phyloP scores from a whole-genome alignment of 1,140 invertebrate species.

The Drosophila hydei region DNA sequence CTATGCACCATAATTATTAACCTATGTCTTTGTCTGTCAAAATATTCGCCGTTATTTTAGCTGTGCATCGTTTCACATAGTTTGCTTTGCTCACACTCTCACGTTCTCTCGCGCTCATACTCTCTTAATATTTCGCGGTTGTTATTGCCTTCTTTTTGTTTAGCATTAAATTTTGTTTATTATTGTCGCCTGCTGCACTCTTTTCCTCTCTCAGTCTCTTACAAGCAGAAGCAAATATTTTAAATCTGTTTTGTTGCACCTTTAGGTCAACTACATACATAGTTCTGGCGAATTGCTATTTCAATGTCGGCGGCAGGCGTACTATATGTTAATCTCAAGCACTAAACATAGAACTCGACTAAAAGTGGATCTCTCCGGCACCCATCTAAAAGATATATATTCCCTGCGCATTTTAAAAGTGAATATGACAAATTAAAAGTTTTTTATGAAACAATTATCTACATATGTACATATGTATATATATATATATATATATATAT shows the following conservation, averaged over 20 bases:
- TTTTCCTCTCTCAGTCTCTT: neutral
- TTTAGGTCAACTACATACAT: constrained; percentile 19
- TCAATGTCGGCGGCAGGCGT: constrained; percentile 2
- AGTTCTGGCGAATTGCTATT: constrained; percentile 19
- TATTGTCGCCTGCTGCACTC: constrained; percentile 14
- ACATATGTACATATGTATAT: too few species aligned
- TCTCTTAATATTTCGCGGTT: constrained; percentile 24
- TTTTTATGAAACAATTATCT: too few species aligned
- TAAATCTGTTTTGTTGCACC: constrained; percentile 20
- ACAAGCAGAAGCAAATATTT: neutral
- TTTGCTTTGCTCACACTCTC: constrained; percentile 14
- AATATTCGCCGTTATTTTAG: constrained; percentile 33
- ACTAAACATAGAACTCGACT: constrained; percentile 6
- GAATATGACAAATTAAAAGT: too few species aligned
- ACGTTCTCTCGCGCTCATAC: neutral
- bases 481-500: too few species aligned
- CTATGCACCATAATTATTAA: constrained; percentile 32
- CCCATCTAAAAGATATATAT: constrained; percentile 2
- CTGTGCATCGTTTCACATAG: constrained; percentile 16
- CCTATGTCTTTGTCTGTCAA: constrained; percentile 37
- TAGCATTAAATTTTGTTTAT: constrained; percentile 38
- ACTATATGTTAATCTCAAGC: neutral
- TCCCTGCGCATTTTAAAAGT: neutral
- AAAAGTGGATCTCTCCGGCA: neutral
- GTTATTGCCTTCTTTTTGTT: constrained; percentile 43